Evolutionary conservation across 1,140 invertebrate species (phyloP), one percentile per base, ranked within the genome.

Genomic region (Steinernema khuongi): DNA sequence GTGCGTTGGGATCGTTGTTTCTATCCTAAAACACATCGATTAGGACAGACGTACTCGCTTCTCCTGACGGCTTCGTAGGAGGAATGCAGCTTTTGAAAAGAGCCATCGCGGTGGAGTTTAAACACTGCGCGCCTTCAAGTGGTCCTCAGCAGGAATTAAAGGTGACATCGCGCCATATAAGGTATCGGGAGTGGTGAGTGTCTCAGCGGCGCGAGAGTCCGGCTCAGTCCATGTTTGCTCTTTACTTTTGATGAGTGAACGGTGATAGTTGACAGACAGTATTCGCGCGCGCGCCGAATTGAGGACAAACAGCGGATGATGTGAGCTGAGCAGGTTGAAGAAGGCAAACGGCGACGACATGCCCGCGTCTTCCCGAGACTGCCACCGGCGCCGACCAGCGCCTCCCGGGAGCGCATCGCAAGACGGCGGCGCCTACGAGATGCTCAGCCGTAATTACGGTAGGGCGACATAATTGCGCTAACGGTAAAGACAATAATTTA

Each of bases 1-100:
- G 33, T 18, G 71, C 76, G 31, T 72, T 77, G 14, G 70, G 69
- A 41, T 77, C 76, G 31, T 71, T 77, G 18, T 50, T 44, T 18
- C 26, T 60, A 14, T 60, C 50, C 50, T 60, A 22, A 60, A 60
- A 26, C 7, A 22, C 14, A 4, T 7, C 26, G 22, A 60, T 11
- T 41, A 11, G 50, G 26, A 22, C 26, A 14, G 26, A 26, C 50
- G 26, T 17, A 60, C 7, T 41, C 7, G 7, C 7, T 41, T 41
- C n/a, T 11, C n/a, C 7, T n/a, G 50, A 60, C 4, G 50, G 50
- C 4, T n/a, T n/a, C 19, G 22, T n/a, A 60, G 26, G 50, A 60
- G 19, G 19, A 4, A 41, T 4, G 26, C 50, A 60, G 50, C 50
- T 60, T 60, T 60, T 7, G 19, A 22, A 60, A 60, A 7, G n/a